phyloP scores from a whole-genome alignment of 2,113 vertebrate genomes.

The Columbina picui region DNA sequence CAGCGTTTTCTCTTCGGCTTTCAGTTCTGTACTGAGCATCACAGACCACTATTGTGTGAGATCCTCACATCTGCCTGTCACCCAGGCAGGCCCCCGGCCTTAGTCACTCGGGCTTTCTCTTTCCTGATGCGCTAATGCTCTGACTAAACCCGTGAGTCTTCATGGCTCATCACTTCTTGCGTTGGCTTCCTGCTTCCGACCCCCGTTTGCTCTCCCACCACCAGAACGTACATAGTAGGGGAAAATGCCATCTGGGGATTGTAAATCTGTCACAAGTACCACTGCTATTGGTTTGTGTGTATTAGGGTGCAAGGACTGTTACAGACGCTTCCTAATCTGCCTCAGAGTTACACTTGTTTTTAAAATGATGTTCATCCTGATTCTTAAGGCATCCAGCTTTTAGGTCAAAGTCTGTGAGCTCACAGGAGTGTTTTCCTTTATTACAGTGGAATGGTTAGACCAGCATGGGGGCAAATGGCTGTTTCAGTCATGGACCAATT shows the following conservation, averaged over 20 bases:
- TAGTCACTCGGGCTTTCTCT: background rate
- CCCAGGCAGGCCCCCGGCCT: background rate
- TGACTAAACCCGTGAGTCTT: background rate
- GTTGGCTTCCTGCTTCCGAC: background rate
- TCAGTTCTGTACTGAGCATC: background rate
- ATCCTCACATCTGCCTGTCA: background rate
- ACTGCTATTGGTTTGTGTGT: background rate
- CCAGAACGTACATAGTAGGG: background rate
- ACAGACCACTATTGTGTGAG: background rate
- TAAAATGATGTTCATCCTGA: background rate
- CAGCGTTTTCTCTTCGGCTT: background rate
- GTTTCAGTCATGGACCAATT: conserved; percentile 15
- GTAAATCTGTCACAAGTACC: background rate
- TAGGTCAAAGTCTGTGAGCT: background rate
- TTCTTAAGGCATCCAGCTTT: background rate
- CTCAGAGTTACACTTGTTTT: background rate
- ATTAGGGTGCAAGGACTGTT: background rate
- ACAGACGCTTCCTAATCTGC: background rate
- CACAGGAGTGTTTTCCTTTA: background rate
- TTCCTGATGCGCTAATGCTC: background rate
- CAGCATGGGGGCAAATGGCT: background rate
- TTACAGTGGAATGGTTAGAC: background rate
- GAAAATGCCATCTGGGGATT: background rate
- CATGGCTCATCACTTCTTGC: background rate
- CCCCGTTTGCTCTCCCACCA: background rate